Evolutionary conservation across 2,888 invertebrate species (phyloP).

Genomic region (Palloptera scutellata): DNA sequence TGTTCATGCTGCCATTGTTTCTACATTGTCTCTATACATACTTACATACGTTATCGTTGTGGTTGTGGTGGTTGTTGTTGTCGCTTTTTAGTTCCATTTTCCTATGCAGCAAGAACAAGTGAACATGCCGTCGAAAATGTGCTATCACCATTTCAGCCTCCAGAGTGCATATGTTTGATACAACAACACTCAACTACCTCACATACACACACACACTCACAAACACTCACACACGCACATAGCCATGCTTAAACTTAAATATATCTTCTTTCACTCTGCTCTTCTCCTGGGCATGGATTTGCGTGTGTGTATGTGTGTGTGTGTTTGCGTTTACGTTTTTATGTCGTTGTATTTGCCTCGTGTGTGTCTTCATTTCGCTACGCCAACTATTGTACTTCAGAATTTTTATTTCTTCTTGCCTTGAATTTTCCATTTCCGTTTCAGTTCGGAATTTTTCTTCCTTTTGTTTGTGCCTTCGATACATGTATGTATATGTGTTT

Average conservation of each 20-base stretch:
- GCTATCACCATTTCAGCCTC: slow-evolving; percentile 3
- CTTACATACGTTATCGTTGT: background rate
- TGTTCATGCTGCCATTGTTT: background rate
- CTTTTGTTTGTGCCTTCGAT: background rate
- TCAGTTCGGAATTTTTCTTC: background rate
- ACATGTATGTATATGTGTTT: background rate
- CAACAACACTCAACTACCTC: background rate
- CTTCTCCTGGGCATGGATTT: too few relatives aligned
- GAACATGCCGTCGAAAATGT: slow-evolving; percentile 19
- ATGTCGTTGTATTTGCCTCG: slow-evolving; percentile 18
- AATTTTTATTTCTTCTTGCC: background rate
- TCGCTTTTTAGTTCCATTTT: background rate
- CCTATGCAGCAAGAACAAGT: slow-evolving; percentile 38
- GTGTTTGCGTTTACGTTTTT: background rate
- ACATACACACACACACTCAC: background rate
- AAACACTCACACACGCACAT: background rate
- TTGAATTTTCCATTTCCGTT: background rate
- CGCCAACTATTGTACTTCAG: slow-evolving; percentile 6
- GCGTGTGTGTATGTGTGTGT: too few relatives aligned
- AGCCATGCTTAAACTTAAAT: background rate
- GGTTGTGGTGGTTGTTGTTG: slow-evolving; percentile 3
- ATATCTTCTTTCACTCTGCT: too few relatives aligned
- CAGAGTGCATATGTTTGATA: background rate
- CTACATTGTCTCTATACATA: background rate
- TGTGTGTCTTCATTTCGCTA: slow-evolving; percentile 24